Conservation (phyloP, 1,140 invertebrate genomes). For the Geopemphigus sp. region DNA sequence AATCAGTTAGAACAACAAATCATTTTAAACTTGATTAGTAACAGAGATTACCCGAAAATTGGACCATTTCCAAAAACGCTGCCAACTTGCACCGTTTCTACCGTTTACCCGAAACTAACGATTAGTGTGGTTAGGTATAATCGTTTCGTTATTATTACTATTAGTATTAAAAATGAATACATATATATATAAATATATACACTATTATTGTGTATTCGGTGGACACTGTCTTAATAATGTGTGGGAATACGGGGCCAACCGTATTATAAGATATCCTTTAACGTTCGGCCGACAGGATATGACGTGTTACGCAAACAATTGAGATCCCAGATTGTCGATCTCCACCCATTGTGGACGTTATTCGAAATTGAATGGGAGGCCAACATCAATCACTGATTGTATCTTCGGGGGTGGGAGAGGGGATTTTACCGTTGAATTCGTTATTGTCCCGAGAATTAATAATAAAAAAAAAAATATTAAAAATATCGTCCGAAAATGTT, state of each 20-base stretch:
- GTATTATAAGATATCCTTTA: constrained; percentile 32
- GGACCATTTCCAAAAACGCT: constrained; percentile 24
- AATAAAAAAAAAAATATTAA: not conserved
- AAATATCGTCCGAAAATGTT: constrained; percentile 3
- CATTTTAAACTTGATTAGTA: constrained; percentile 33
- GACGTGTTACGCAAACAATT: constrained; percentile 47
- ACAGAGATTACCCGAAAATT: constrained; percentile 18
- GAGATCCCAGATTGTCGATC: constrained; percentile 26
- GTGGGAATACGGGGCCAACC: constrained; percentile 12
- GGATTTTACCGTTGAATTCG: constrained; percentile 10
- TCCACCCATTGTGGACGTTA: constrained; percentile 28
- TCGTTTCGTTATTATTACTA: not conserved
- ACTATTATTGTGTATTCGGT: constrained; percentile 19
- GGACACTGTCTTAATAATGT: constrained; percentile 42
- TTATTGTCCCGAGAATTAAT: not conserved
- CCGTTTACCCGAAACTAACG: constrained; percentile 12
- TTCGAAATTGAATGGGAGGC: constrained; percentile 39
- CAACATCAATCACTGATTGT: constrained; percentile 33
- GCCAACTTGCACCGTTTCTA: constrained; percentile 14
- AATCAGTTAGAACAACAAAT: constrained; percentile 27
- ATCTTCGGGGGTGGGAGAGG: not conserved
- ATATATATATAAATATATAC: not conserved
- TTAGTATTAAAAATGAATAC: too few relatives aligned
- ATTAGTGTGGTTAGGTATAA: constrained; percentile 2
- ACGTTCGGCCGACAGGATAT: constrained; percentile 27